Conservation (phyloP, 2,888 invertebrate species). For the Conops quadrifasciatus region DNA sequence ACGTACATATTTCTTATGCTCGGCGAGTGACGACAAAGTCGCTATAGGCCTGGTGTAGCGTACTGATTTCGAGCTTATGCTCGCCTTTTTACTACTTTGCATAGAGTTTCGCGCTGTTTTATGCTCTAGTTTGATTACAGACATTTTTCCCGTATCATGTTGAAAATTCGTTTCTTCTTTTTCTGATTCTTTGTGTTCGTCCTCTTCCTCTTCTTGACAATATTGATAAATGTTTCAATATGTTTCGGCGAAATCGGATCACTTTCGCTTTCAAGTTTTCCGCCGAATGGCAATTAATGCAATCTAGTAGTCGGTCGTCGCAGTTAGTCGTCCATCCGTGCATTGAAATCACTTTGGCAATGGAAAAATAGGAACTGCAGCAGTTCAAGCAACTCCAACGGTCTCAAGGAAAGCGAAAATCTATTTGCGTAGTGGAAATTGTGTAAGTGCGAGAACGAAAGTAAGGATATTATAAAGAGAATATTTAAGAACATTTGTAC, state of each 20-base stretch:
- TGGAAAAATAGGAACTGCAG: not conserved
- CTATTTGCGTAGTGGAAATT: not conserved
- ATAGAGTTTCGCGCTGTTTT: not conserved
- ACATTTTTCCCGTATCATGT: conserved; percentile 19
- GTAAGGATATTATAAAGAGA: too few relatives aligned
- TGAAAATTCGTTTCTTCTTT: not conserved
- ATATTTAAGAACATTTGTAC: too few relatives aligned
- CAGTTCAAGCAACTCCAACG: conserved; percentile 48
- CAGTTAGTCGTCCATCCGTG: not conserved
- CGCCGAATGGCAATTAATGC: conserved; percentile 22
- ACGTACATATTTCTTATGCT: too few relatives aligned
- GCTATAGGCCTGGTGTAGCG: conserved; percentile 12
- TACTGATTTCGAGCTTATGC: not conserved
- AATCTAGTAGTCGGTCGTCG: conserved; percentile 36
- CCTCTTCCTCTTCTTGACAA: conserved; percentile 28
- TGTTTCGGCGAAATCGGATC: conserved; percentile 36
- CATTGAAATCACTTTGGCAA: conserved; percentile 9
- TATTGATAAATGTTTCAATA: conserved; percentile 43
- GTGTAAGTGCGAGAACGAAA: too few relatives aligned
- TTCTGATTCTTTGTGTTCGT: not conserved
- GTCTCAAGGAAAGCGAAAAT: conserved; percentile 42
- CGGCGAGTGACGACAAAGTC: not conserved
- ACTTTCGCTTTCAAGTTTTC: conserved; percentile 28
- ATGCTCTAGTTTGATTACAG: conserved; percentile 39
- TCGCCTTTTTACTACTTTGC: conserved; percentile 14